Evolutionary conservation across 2,888 invertebrate species (phyloP), one percentile per base, ranked within the genome.

Genomic region (Tholera decimalis): DNA sequence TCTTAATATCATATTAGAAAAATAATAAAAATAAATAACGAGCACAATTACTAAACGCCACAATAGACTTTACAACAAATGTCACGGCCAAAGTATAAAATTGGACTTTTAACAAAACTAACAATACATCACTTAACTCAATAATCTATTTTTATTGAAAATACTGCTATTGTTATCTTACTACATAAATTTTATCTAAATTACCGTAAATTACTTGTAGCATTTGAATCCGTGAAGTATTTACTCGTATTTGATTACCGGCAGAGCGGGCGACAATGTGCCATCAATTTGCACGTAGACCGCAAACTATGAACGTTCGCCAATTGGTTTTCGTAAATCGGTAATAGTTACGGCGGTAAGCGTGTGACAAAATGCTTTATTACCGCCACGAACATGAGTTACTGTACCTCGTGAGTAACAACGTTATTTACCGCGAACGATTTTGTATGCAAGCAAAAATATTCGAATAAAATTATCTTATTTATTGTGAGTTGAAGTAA

Each of bases 301-400:
- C 83, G 66, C 81, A 82, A 63, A 64, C 72, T 66, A 63, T 73
- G 68, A 68, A 46, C 62, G 70, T 58, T 68, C 56, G 58, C 65
- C 72, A 69, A 80, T 80, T 77, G 77, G 77, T 77, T 81, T 73
- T 72, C 69, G 75, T 70, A 77, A 80, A 82, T 77, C 62, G 62
- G 68, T 80, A 79, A 82, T 82, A 79, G 66, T 79, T 60, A 67
- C 44, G 35, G 59, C 58, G 61, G 72, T 69, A 70, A 81, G 66
- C 59, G 59, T 72, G 67, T 70, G 74, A 77, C 75, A 75, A 82
- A 70, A 58, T 72, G 63, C 47, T 68, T 74, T 82, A 74, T 71
- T 71, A 66, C 53, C 49, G 11, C 55, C 35, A 18, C 50, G 50
- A 70, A 65, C 43, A 58, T 65, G 53, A 62, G 46, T 69, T 60